These are phyloP conservation scores for Diplogasteroides magnus DNA, from an alignment of 1,140 invertebrate genomes.

Conservation along the genomic window DNA sequence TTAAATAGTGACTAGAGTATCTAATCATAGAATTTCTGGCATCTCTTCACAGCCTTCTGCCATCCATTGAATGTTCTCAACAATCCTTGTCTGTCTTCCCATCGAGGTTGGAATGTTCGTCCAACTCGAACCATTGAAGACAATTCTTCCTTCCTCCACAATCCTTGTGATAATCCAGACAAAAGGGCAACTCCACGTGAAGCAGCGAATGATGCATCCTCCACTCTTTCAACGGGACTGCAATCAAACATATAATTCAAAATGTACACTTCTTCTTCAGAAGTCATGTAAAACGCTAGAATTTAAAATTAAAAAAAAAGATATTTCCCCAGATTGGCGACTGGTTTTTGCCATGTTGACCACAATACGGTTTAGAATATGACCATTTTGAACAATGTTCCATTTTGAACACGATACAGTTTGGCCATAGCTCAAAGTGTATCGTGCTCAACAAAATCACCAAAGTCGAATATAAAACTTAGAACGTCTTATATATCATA, in stretches of 20 bases:
- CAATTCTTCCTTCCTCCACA: conserved; percentile 29
- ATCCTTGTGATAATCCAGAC: conserved; percentile 43
- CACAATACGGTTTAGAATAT: too few species aligned
- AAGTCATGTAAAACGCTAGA: too few species aligned
- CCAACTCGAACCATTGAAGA: conserved; percentile 15
- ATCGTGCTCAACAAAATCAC: too few species aligned
- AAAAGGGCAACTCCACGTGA: conserved; percentile 47
- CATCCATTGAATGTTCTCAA: conserved; percentile 19
- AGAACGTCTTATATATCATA: too few species aligned
- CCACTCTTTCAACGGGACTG: conserved; percentile 67
- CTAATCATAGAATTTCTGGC: conserved; percentile 35
- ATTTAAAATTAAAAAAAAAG: neutral
- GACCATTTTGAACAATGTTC: too few species aligned
- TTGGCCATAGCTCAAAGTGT: too few species aligned
- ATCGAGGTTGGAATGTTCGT: conserved; percentile 21
- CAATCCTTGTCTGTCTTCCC: conserved; percentile 19
- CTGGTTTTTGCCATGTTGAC: too few species aligned
- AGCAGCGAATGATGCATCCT: conserved; percentile 52
- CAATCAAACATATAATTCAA: too few species aligned
- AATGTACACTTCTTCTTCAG: too few species aligned
- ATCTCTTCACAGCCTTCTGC: conserved; percentile 37
- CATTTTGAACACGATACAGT: too few species aligned
- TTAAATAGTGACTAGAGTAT: conserved; percentile 14
- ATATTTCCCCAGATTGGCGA: too few species aligned
- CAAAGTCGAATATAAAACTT: too few species aligned